Conservation (phyloP, 1,140 invertebrate genomes). For the Sycophaga agraensis region DNA sequence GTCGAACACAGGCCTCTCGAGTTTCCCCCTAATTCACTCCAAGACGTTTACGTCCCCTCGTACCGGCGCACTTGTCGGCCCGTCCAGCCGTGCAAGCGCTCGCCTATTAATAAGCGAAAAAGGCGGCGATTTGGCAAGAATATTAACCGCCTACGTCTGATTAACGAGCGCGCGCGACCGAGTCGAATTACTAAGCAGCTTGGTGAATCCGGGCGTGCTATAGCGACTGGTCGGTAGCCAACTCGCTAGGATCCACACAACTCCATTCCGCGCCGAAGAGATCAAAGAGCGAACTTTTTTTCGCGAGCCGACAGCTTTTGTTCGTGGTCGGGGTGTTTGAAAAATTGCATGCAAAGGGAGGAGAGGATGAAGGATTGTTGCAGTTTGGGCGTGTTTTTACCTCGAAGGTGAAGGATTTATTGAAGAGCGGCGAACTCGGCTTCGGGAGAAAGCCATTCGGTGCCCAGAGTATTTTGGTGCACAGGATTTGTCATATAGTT, state of each 20-base stretch:
- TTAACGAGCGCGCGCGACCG: not conserved
- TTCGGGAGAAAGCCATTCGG: too few relatives aligned
- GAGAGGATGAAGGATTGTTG: too few relatives aligned
- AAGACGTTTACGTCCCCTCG: not conserved
- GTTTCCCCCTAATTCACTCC: not conserved
- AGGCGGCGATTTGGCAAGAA: not conserved
- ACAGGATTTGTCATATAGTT: too few relatives aligned
- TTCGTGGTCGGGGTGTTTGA: too few relatives aligned
- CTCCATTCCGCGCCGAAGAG: not conserved
- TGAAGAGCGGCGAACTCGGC: too few relatives aligned
- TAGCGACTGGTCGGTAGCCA: slow-evolving; percentile 34
- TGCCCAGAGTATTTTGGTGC: too few relatives aligned
- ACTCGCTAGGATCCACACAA: slow-evolving; percentile 8
- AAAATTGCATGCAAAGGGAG: too few relatives aligned
- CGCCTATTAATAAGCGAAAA: slow-evolving; percentile 11
- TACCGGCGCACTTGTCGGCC: slow-evolving; percentile 6
- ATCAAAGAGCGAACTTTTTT: not conserved
- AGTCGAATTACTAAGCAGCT: slow-evolving; percentile 36
- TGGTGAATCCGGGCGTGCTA: slow-evolving; percentile 27
- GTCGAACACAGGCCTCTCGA: not conserved
- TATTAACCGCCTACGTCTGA: slow-evolving; percentile 14
- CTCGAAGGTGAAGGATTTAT: too few relatives aligned
- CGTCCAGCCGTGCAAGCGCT: not conserved
- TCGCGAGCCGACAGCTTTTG: too few relatives aligned
- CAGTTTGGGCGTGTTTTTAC: too few relatives aligned